Base-by-base conservation (phyloP, 1,140 invertebrate genomes). In the Danaus plexippus region DNA sequence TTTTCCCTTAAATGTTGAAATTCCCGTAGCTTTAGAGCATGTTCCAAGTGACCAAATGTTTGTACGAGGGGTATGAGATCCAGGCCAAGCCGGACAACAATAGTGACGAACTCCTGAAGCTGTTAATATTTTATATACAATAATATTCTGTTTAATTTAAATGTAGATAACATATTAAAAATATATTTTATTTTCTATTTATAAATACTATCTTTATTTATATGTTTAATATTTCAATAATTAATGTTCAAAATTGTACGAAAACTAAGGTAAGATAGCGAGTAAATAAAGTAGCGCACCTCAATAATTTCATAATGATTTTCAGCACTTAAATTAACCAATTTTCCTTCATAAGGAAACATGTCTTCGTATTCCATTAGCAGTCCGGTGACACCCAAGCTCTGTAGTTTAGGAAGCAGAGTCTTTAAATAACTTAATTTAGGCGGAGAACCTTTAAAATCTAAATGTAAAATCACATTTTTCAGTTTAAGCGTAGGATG, bases 321-420 rank as follows among this genome's bases (percentile, higher is more conserved):
- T 40, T 86, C 87, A 4, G 96, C 93, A 1, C 91, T 88, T 8
- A 97, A 83, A 50, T 88, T 80, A 53, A 78, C 83, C 4, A 99
- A 77, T 0, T 84, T 77, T 0, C 92, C 95, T 15, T 87, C 88
- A 81, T 94, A 99, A 0, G 97, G 97, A 85, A 99, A 99, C 95
- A 97, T 98, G 71, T 99, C 98, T 88, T 99, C 98, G 88, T 98
- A 99, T 83, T 99, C 98, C 52, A 98, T 85, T 1, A 98, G 87
- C 18, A 98, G 81, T 1, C 96, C 96, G 47, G 95, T 98, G 1
- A 94, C 95, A 12, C 93, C 96, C 67, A 95, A 77, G 47, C 89
- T 89, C 67, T 92, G 92, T 0, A 98, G 73, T 55, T 96, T 84
- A 3, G 92, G 92, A 49, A 98, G 90, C 0, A 97, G 62, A 52